phyloP scores from a whole-genome alignment of 2,888 invertebrate species.

The Archaeoteleia sp. region DNA sequence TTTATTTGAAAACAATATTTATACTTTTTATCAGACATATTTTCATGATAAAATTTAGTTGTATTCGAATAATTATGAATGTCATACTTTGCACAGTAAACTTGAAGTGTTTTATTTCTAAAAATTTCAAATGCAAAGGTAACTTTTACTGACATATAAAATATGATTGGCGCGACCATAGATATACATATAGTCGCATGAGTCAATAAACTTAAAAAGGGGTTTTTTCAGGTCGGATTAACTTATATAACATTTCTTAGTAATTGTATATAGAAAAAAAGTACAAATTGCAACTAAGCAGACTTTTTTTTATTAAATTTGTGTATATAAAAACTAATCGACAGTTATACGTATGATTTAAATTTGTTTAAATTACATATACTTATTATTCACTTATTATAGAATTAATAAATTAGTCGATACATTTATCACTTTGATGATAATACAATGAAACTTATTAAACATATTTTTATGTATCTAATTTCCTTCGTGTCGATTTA shows the following conservation, averaged over 20 bases:
- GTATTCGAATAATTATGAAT: too few relatives aligned
- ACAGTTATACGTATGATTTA: neutral
- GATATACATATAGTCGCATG: constrained; percentile 41
- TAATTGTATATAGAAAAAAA: constrained; percentile 28
- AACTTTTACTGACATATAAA: constrained; percentile 4
- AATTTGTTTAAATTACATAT: neutral
- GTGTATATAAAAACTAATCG: neutral
- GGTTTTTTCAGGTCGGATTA: constrained; percentile 39
- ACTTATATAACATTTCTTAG: constrained; percentile 43
- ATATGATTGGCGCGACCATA: constrained; percentile 34
- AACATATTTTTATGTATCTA: constrained; percentile 1
- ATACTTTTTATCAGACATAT: too few relatives aligned
- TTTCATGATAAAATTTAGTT: too few relatives aligned
- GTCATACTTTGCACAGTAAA: too few relatives aligned
- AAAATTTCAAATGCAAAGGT: too few relatives aligned
- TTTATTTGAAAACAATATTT: too few relatives aligned
- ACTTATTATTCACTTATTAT: neutral
- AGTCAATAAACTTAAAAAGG: constrained; percentile 52
- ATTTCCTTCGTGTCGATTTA: neutral
- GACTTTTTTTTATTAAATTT: neutral
- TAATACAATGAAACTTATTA: neutral
- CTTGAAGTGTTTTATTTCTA: too few relatives aligned
- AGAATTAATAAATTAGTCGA: neutral
- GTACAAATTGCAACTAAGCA: neutral
- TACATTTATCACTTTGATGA: too few relatives aligned